Evolutionary conservation across 2,888 invertebrate genomes (phyloP), one percentile per base, ranked within the genome.

Genomic region (Chloroclysta siterata): DNA sequence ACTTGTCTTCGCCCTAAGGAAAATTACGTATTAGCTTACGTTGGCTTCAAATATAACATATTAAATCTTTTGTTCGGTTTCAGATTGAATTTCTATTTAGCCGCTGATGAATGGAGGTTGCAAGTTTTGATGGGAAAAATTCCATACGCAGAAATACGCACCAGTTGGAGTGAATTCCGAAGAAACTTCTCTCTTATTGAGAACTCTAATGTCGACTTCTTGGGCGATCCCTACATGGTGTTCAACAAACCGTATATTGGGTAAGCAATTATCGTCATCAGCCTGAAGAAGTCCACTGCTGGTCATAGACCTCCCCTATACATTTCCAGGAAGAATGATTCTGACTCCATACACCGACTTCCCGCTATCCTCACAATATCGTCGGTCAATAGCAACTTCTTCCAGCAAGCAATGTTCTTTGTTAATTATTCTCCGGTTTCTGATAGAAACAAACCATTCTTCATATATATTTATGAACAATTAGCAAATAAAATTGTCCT

Each of bases 41-140:
- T n/a, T n/a, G n/a, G n/a, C n/a, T n/a, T n/a, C n/a, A n/a, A n/a
- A n/a, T n/a, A n/a, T n/a, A n/a, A n/a, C n/a, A n/a, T n/a, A n/a
- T n/a, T n/a, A 36, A 48, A 0, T 7, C 6, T 22, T n/a, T 11
- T n/a, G 29, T 28, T 52, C 47, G 33, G n/a, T 62, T 85, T 58
- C 77, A 94, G 94, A 73, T 81, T 95, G 53, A 93, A 94, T 65
- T 94, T 92, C 78, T 94, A 94, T 75, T 79, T 94, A 69, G 89
- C 93, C 36, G 94, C 90, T 11, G 94, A 95, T 66, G 90, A 90
- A 75, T 94, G 94, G 94, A 86, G 94, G 63, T 75, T 94, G 47
- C 87, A 93, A 72, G 82, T 90, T 57, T 75, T 93, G 60, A 85
- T 76, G 80, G 89, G 88, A 57, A 79, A 81, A 69, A 85, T 86